These are phyloP conservation scores for Orthosia gothica DNA, from an alignment of 2,888 invertebrate species.

Conservation along the genomic window DNA sequence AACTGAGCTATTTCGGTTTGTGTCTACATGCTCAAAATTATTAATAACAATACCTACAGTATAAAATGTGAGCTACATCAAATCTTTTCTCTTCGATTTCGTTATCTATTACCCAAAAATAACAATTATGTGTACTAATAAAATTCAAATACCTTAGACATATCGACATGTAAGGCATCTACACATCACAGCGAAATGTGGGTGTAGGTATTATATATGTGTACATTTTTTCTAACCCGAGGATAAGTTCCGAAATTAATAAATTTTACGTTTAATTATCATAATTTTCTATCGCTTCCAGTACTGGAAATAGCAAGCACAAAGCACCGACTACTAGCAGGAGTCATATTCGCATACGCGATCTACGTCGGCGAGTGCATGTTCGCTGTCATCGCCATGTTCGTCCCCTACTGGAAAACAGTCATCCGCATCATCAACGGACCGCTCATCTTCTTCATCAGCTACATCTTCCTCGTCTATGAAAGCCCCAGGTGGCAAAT, in stretches of 20 bases:
- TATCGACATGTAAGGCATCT: too few relatives aligned
- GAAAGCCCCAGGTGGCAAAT: constrained; percentile 87
- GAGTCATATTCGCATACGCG: constrained; percentile 81
- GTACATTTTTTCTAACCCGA: too few relatives aligned
- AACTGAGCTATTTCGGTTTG: constrained; percentile 73
- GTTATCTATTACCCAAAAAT: too few relatives aligned
- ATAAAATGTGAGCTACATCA: too few relatives aligned
- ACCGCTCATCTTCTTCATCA: constrained; percentile 79
- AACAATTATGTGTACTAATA: too few relatives aligned
- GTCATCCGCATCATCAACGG: constrained; percentile 81
- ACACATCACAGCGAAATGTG: too few relatives aligned
- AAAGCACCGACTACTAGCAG: constrained; percentile 78
- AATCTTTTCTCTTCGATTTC: too few relatives aligned
- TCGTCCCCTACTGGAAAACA: constrained; percentile 82
- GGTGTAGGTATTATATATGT: too few relatives aligned
- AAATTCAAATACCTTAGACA: too few relatives aligned
- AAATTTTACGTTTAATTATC: neutral
- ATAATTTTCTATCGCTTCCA: constrained; percentile 65
- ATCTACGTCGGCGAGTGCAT: constrained; percentile 82
- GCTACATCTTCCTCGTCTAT: constrained; percentile 74
- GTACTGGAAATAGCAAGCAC: constrained; percentile 84
- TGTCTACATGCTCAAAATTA: too few relatives aligned
- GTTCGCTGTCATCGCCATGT: constrained; percentile 82
- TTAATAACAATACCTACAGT: too few relatives aligned
- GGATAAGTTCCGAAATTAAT: too few relatives aligned